These are phyloP conservation scores for Tetranychus piercei DNA, from an alignment of 2,888 invertebrate species.

Conservation along the genomic window DNA sequence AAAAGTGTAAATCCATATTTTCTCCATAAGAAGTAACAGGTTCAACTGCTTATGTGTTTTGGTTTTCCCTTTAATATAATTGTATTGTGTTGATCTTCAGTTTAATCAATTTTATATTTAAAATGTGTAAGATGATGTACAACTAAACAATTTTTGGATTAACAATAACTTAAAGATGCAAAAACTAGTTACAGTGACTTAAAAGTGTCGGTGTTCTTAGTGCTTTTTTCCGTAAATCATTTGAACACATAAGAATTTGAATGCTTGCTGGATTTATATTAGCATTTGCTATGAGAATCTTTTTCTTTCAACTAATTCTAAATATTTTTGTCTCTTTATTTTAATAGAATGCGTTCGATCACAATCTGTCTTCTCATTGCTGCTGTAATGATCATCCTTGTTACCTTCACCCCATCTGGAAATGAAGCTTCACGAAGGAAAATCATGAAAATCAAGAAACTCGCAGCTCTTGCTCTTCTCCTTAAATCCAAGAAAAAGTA, in stretches of 20 bases:
- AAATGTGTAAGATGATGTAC: too few relatives aligned
- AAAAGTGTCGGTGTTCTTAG: too few relatives aligned
- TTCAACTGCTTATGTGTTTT: too few relatives aligned
- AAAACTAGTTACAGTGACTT: too few relatives aligned
- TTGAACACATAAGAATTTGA: neutral
- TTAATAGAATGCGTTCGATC: neutral
- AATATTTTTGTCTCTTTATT: neutral
- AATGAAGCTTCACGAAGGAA: slow-evolving; percentile 7
- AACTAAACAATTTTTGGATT: too few relatives aligned
- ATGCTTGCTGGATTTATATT: neutral
- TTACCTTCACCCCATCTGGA: neutral
- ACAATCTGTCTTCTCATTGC: neutral
- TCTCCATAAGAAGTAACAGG: too few relatives aligned
- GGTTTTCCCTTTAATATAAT: too few relatives aligned
- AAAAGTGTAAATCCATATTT: too few relatives aligned
- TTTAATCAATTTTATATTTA: too few relatives aligned
- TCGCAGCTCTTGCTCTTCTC: slow-evolving; percentile 1
- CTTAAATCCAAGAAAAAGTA: slow-evolving; percentile 7
- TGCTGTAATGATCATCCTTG: slow-evolving; percentile 4
- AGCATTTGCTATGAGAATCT: neutral
- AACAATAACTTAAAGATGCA: too few relatives aligned
- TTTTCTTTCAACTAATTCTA: neutral
- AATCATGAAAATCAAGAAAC: neutral
- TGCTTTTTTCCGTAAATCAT: too few relatives aligned
- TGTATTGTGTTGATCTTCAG: too few relatives aligned